These are phyloP conservation scores for Drosophila eugracilis DNA, from an alignment of 1,140 invertebrate species.

Conservation along the genomic window DNA sequence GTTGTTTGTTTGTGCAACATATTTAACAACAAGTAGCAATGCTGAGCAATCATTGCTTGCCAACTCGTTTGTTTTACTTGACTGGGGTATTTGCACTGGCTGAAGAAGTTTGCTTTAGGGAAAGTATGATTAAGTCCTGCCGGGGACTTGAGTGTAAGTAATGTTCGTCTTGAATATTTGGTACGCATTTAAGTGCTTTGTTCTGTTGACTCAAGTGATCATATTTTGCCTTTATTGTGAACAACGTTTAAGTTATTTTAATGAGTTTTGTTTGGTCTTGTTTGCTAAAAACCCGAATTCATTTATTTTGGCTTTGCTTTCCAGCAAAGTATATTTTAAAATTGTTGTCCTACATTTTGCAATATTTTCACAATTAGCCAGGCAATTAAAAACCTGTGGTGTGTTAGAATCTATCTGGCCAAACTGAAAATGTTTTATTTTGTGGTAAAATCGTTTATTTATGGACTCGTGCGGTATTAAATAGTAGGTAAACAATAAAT, in stretches of 20 bases:
- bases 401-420: no score
- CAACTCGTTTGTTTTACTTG: slow-evolving; percentile 43
- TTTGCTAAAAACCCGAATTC: no score
- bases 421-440: neutral
- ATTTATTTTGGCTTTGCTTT: no score
- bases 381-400: neutral
- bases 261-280: neutral
- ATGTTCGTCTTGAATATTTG: slow-evolving; percentile 17
- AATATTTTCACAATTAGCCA: neutral
- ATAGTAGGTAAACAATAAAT: slow-evolving; percentile 5
- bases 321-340: no score
- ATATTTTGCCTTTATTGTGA: no score
- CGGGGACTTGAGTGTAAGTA: slow-evolving; percentile 13
- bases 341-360: no score
- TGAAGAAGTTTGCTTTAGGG: slow-evolving; percentile 16
- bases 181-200: slow-evolving; percentile 8
- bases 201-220: no score
- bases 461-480: neutral
- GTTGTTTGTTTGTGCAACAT: slow-evolving; percentile 60
- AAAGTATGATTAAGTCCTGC: slow-evolving; percentile 39
- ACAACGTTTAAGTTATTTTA: no score
- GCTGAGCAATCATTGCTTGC: slow-evolving; percentile 60
- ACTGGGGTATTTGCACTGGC: slow-evolving; percentile 28
- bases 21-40: slow-evolving; percentile 63
- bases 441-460: no score